These are phyloP conservation scores for Agrochola circellaris DNA, from an alignment of 2,888 invertebrate species.

Conservation along the genomic window DNA sequence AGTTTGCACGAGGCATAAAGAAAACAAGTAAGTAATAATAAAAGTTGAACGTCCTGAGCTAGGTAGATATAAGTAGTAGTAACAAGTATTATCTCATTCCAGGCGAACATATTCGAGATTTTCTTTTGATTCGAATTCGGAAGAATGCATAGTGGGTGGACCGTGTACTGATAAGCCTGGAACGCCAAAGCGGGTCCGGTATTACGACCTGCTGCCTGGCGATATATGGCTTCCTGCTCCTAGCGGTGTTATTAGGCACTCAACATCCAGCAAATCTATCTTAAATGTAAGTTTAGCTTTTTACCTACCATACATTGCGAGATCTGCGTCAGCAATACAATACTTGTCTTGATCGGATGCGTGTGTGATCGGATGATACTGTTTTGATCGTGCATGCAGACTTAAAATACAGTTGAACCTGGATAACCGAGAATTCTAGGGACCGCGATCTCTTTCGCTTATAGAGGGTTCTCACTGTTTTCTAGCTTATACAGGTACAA, in stretches of 20 bases:
- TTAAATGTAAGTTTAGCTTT: constrained; percentile 76
- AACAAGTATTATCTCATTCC: constrained; percentile 10
- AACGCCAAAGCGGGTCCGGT: constrained; percentile 77
- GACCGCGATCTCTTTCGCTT: too few species aligned
- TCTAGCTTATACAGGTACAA: too few species aligned
- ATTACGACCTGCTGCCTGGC: constrained; percentile 77
- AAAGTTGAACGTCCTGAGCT: background rate
- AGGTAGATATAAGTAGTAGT: background rate
- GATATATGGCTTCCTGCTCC: constrained; percentile 81
- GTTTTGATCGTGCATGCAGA: too few species aligned
- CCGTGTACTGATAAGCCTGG: constrained; percentile 40
- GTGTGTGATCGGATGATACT: too few species aligned
- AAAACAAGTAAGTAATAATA: background rate
- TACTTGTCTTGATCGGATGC: background rate
- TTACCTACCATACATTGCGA: background rate
- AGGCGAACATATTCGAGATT: constrained; percentile 65
- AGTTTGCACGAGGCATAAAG: too few species aligned
- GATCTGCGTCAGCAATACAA: background rate
- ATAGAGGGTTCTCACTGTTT: too few species aligned
- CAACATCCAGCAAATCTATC: constrained; percentile 81
- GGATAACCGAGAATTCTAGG: too few species aligned
- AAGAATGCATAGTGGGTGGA: constrained; percentile 63
- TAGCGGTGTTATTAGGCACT: constrained; percentile 77
- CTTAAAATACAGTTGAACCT: too few species aligned
- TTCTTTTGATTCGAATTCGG: constrained; percentile 71